These are phyloP conservation scores for Misgurnus mizolepis DNA, from an alignment of 2,113 vertebrate species.

Conservation along the genomic window DNA sequence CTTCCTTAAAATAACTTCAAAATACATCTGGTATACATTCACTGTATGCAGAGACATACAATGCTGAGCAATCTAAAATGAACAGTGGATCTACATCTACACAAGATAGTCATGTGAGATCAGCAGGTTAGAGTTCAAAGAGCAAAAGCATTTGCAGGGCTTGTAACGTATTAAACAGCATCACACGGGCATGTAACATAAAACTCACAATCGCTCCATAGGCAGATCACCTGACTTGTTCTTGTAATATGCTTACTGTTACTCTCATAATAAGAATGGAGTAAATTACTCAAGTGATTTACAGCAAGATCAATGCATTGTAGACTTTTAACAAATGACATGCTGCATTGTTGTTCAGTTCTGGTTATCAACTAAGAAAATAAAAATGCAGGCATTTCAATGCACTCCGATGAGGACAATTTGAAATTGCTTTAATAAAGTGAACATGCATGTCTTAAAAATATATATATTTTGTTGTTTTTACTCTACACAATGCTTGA, in stretches of 20 bases:
- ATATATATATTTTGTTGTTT: background rate
- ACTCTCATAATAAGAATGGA: background rate
- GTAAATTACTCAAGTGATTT: background rate
- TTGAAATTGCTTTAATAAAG: background rate
- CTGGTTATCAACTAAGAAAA: background rate
- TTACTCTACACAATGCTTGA: background rate
- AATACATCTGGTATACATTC: no score
- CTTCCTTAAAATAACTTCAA: no score
- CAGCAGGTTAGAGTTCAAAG: constrained; percentile 72
- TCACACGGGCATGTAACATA: constrained; percentile 44
- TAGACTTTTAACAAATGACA: background rate
- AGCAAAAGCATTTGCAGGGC: constrained; percentile 47
- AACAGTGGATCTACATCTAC: constrained; percentile 66
- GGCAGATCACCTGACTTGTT: constrained; percentile 31
- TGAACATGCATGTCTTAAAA: no score
- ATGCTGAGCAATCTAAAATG: constrained; percentile 36
- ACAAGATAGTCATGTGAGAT: constrained; percentile 66
- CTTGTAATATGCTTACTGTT: background rate
- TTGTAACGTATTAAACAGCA: constrained; percentile 56
- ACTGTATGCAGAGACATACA: background rate
- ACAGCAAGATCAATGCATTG: background rate
- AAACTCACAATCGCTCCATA: constrained; percentile 16
- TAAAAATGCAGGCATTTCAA: background rate
- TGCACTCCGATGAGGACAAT: background rate
- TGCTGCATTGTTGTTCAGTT: background rate